These are phyloP conservation scores for Coracias cyanogaster DNA, from an alignment of 2,797 vertebrate genomes.

Conservation along the genomic window DNA sequence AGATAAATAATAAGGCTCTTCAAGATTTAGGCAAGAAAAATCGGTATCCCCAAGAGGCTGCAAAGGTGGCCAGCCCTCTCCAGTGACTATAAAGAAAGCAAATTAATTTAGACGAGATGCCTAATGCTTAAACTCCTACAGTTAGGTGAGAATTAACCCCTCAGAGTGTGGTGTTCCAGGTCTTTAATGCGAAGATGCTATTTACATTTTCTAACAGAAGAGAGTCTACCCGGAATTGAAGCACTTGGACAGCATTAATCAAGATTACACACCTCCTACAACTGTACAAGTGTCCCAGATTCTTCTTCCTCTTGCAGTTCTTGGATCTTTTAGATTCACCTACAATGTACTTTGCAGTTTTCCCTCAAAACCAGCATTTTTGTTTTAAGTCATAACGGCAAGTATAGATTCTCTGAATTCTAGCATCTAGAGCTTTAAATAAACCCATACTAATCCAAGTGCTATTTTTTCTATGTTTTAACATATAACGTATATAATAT, in stretches of 20 bases:
- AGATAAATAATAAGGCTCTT: background rate
- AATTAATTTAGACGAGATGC: background rate
- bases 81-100: background rate
- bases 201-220: background rate
- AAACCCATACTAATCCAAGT: background rate
- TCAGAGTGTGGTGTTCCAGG: background rate
- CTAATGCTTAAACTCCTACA: background rate
- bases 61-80: background rate
- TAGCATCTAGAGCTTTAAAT: background rate
- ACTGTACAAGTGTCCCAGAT: background rate
- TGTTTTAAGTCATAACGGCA: background rate
- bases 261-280: background rate
- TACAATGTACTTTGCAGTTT: background rate
- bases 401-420: background rate
- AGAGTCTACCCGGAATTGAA: background rate
- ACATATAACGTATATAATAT: background rate
- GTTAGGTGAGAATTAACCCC: background rate
- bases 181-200: background rate
- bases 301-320: background rate
- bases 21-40: background rate
- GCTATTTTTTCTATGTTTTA: background rate
- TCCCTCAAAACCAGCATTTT: background rate
- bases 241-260: background rate
- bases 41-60: fast-evolving
- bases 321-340: background rate